A percentile compares a stretch with the other conserved stretches of the same genome.
phyloP scores from a whole-genome alignment of 2,113 vertebrate species.

The Passer domesticus region DNA sequence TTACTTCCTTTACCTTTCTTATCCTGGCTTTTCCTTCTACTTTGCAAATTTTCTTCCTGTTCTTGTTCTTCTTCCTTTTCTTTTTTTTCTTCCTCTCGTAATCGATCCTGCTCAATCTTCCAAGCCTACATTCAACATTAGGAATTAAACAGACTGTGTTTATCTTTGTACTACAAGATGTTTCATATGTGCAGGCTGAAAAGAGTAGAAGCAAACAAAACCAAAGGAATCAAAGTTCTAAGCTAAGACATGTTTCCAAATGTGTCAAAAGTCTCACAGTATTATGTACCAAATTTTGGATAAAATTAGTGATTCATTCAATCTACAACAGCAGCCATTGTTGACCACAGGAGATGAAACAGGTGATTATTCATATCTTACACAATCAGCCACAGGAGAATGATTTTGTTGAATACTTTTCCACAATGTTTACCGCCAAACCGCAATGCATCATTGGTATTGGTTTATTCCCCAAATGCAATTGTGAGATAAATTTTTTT shows the following conservation, averaged over 20 bases:
- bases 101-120: slow-evolving; percentile 74
- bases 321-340: neutral
- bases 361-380: neutral
- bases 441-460: neutral
- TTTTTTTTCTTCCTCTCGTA: slow-evolving; percentile 76
- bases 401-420: neutral
- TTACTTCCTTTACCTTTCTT: slow-evolving; percentile 12
- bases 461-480: neutral
- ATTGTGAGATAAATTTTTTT: neutral
- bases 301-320: neutral
- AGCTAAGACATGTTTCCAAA: neutral
- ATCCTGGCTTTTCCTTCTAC: slow-evolving; percentile 54
- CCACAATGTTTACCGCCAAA: neutral
- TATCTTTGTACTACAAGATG: neutral
- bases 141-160: neutral
- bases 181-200: neutral
- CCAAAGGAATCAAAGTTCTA: neutral
- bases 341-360: neutral
- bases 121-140: slow-evolving; percentile 73
- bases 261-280: neutral
- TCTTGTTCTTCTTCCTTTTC: slow-evolving; percentile 14
- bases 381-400: neutral
- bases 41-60: slow-evolving; percentile 19
- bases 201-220: neutral
- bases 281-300: neutral